Conservation (phyloP, 2,888 invertebrate genomes). For the Chouioia cunea region DNA sequence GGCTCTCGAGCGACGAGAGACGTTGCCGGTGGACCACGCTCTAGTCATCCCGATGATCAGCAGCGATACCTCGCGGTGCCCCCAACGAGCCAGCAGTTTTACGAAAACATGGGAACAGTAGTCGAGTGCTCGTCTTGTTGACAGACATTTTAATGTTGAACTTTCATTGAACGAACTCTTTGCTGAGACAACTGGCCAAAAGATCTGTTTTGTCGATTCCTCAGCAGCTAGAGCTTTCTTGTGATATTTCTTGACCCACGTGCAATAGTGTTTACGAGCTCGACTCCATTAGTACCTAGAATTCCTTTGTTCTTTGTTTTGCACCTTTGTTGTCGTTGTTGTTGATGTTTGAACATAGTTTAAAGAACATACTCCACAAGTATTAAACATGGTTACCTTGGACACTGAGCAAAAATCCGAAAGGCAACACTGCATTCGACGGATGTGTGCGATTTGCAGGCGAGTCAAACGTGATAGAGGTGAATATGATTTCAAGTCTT, state of each 20-base stretch:
- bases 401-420: slow-evolving; percentile 67
- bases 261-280: no score
- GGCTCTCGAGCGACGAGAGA: slow-evolving; percentile 16
- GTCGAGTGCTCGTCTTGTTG: background rate
- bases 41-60: slow-evolving; percentile 14
- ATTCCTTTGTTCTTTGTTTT: slow-evolving; percentile 2
- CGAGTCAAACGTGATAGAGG: slow-evolving; percentile 67
- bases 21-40: background rate
- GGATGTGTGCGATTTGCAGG: slow-evolving; percentile 68
- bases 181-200: background rate
- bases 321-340: slow-evolving; percentile 22
- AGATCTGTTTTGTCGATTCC: no score
- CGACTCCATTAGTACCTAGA: no score
- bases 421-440: slow-evolving; percentile 66
- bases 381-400: slow-evolving; percentile 65
- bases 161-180: slow-evolving; percentile 1
- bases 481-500: slow-evolving; percentile 51
- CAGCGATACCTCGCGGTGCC: background rate
- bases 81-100: background rate
- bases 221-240: no score
- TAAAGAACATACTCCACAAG: slow-evolving; percentile 17
- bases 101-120: slow-evolving; percentile 29
- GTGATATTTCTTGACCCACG: no score
- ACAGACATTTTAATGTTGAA: background rate
- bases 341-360: slow-evolving; percentile 28